These are phyloP conservation scores for Sericinus montela DNA, from an alignment of 2,888 invertebrate species.

Conservation along the genomic window DNA sequence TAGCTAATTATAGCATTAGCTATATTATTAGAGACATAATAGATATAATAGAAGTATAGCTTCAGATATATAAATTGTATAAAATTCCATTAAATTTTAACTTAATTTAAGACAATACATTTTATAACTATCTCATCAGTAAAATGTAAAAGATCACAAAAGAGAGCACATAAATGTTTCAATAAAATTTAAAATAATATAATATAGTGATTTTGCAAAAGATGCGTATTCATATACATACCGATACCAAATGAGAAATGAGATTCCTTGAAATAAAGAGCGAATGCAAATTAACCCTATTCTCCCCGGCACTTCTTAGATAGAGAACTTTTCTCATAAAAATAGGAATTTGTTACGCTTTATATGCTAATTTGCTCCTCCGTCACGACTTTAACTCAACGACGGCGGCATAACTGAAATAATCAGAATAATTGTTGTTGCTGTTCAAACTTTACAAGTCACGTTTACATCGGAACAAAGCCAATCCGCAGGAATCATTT, in stretches of 20 bases:
- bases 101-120: too few relatives aligned
- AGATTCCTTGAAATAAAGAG: neutral
- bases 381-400: slow-evolving; percentile 9
- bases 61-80: too few relatives aligned
- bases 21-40: too few relatives aligned
- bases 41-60: too few relatives aligned
- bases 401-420: slow-evolving; percentile 11
- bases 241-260: neutral
- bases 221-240: neutral
- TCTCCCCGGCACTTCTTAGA: neutral
- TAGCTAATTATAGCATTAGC: too few relatives aligned
- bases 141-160: too few relatives aligned
- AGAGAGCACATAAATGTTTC: too few relatives aligned
- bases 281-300: slow-evolving; percentile 7
- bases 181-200: too few relatives aligned
- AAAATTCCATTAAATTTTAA: too few relatives aligned
- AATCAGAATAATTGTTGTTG: slow-evolving; percentile 15
- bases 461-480: slow-evolving; percentile 9
- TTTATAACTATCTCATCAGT: too few relatives aligned
- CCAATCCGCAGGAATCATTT: slow-evolving; percentile 12
- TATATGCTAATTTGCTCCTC: slow-evolving; percentile 9
- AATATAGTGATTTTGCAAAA: too few relatives aligned
- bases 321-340: slow-evolving; percentile 16
- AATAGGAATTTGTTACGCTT: slow-evolving; percentile 16
- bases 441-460: slow-evolving; percentile 9